Evolutionary conservation across 2,888 invertebrate genomes (phyloP).

Genomic region (Marronus borbonicus): DNA sequence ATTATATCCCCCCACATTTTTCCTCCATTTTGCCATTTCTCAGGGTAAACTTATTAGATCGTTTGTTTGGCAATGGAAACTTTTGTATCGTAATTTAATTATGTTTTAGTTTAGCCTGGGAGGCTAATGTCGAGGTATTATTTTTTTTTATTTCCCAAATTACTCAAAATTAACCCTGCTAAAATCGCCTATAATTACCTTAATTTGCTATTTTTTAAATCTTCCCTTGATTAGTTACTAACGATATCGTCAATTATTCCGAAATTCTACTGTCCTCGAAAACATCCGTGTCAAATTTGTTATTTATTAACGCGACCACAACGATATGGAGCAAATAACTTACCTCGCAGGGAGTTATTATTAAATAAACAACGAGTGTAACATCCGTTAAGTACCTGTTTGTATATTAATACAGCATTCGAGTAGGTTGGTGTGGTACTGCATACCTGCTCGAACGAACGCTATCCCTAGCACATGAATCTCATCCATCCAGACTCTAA

Average conservation of each 20-base stretch:
- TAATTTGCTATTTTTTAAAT: no score
- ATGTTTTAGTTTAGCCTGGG: background rate
- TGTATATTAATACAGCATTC: conserved; percentile 3
- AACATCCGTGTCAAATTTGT: no score
- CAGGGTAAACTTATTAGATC: background rate
- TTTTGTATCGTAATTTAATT: conserved; percentile 9
- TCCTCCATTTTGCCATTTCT: background rate
- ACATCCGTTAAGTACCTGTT: conserved; percentile 11
- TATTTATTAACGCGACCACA: no score
- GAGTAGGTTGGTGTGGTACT: background rate
- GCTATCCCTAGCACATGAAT: background rate
- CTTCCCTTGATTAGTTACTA: no score
- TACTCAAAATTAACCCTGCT: no score
- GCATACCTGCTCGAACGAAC: background rate
- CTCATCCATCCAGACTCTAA: background rate
- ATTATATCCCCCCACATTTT: background rate
- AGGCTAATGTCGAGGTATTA: background rate
- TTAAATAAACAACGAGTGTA: background rate
- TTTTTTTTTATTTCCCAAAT: background rate
- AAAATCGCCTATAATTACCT: no score
- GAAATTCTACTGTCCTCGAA: no score
- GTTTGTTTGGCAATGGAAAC: background rate
- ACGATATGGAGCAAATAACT: no score
- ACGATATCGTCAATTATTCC: no score
- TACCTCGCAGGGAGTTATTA: background rate